Evolutionary conservation across 2,797 vertebrate genomes (phyloP), one percentile per base, ranked within the genome.

Genomic region (Anableps anableps): DNA sequence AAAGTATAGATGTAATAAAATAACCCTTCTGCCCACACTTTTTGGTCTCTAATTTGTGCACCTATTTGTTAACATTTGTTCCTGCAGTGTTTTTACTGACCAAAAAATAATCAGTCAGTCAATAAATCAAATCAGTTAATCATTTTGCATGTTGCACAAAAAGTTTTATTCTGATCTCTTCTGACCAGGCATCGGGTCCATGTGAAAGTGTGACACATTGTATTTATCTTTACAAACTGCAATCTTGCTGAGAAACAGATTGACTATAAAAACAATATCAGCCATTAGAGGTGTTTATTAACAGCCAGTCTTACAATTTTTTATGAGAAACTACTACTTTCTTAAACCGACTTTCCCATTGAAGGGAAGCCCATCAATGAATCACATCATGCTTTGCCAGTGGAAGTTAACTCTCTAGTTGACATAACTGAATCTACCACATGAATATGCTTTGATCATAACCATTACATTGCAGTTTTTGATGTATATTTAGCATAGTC

Each of bases 371-470:
- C 79, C 79, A 50, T 26, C 66, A 82, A 74, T 66, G 76, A 81
- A 86, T 70, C 50, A 79, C 5, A 14, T 19, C 26, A 11, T 72
- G 26, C 74, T 75, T 88, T 84, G 26, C 93, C 99, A 97, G 97
- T 99, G 88, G 95, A 99, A 0, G 95, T 99, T 77, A 99, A 99
- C 88, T 98, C 99, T 41, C 96, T 96, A 0, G 94, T 97, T 0
- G 98, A 99, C 90, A 98, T 99, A 95, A 97, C 97, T 0, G 98
- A 99, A 88, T 99, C 98, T 0, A 98, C 99, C 84, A 43, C 26
- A 70, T 23, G 11, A 43, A 43, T 45, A 29, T 71, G 26, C 38
- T 71, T 71, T 47, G 43, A 45, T 71, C n/a, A 5, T 9, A 71
- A 71, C 68, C n/a, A 19, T 45, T 19, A 14, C 26, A 47, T 70